Evolutionary conservation across 1,140 invertebrate species (phyloP).

Genomic region (Piezodorus guildinii): DNA sequence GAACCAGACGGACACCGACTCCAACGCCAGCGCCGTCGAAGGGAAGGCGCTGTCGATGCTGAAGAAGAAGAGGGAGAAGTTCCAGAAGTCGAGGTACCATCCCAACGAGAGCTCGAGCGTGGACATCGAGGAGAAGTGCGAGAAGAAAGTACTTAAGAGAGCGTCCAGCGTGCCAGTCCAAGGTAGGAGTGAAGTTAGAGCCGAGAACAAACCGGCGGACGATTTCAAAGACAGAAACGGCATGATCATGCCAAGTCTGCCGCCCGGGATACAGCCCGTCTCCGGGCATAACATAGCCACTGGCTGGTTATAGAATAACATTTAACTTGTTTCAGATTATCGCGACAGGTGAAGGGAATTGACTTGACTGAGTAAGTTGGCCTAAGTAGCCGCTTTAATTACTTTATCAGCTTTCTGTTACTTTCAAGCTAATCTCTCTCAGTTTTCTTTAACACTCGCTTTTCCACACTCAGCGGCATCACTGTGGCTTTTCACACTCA

Average conservation of each 20-base stretch:
- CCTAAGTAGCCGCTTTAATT: too few relatives aligned
- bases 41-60: constrained; percentile 48
- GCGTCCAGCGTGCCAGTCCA: constrained; percentile 43
- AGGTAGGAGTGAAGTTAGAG: constrained; percentile 22
- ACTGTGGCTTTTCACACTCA: constrained; percentile 1
- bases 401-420: too few relatives aligned
- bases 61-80: constrained; percentile 64
- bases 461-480: background rate
- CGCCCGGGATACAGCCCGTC: constrained; percentile 49
- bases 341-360: too few relatives aligned
- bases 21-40: constrained; percentile 34
- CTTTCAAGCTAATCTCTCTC: too few relatives aligned
- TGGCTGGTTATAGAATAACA: constrained; percentile 43
- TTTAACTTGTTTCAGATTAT: too few relatives aligned
- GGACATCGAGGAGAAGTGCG: constrained; percentile 31
- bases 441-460: too few relatives aligned
- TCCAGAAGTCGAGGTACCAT: constrained; percentile 58
- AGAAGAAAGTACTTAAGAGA: constrained; percentile 39
- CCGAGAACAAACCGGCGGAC: constrained; percentile 16
- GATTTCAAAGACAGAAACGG: constrained; percentile 35
- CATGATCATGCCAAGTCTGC: constrained; percentile 40
- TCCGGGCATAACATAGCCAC: constrained; percentile 47
- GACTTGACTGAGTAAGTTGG: too few relatives aligned
- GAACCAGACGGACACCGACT: constrained; percentile 37
- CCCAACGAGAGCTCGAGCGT: constrained; percentile 39